These are phyloP conservation scores for Plecturocebus donacophilus DNA, from an alignment of 2,113 vertebrate species.

Conservation along the genomic window DNA sequence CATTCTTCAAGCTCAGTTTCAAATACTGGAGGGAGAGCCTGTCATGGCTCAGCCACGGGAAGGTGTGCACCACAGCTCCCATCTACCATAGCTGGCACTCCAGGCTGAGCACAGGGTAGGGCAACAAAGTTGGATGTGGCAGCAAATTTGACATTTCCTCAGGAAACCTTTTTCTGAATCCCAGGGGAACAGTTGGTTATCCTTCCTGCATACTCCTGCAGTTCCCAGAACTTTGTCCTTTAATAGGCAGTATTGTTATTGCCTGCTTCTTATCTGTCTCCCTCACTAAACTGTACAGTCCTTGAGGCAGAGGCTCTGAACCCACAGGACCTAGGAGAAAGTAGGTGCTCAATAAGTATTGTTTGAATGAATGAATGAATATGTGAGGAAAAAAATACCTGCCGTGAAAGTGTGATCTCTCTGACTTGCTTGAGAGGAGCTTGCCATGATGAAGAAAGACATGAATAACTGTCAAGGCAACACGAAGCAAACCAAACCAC, in stretches of 20 bases:
- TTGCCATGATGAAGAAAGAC: background rate
- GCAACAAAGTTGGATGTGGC: background rate
- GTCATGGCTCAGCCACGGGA: background rate
- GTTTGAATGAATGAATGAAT: background rate
- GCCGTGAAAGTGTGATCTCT: background rate
- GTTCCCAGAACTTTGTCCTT: background rate
- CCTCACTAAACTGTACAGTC: background rate
- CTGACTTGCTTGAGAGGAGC: background rate
- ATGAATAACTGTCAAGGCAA: background rate
- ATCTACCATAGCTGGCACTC: background rate
- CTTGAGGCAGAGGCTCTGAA: background rate
- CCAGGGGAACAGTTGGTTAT: background rate
- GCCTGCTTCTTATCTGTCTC: background rate
- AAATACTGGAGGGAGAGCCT: background rate
- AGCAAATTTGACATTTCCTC: background rate
- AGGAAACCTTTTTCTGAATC: background rate
- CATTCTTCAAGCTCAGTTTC: background rate
- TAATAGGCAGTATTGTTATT: background rate
- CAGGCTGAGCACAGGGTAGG: background rate
- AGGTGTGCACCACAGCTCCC: background rate
- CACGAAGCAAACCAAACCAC: background rate
- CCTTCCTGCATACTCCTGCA: background rate
- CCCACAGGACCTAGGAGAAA: background rate
- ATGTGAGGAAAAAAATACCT: constrained; percentile 11
- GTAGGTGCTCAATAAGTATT: background rate